Evolutionary conservation across 1,140 invertebrate genomes (phyloP).

Genomic region (Apocrypta bakeri): DNA sequence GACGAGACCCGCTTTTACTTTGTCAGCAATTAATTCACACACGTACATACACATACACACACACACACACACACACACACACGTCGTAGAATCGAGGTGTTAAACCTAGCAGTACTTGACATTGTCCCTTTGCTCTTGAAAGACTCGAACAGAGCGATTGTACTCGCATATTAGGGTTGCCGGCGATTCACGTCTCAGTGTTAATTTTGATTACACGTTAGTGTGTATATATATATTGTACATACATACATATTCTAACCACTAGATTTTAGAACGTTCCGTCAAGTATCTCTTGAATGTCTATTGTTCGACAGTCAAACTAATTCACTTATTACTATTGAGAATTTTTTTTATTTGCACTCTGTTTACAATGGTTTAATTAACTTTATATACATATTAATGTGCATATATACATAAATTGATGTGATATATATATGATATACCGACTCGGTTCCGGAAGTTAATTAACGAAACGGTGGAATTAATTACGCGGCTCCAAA

Average conservation of each 20-base stretch:
- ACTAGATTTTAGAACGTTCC: no score
- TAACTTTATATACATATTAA: neutral
- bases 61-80: no score
- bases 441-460: neutral
- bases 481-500: neutral
- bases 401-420: neutral
- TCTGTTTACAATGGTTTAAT: no score
- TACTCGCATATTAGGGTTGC: neutral
- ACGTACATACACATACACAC: neutral
- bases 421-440: neutral
- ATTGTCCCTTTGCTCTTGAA: constrained; percentile 14
- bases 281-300: no score
- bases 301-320: no score
- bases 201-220: no score
- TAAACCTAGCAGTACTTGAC: neutral
- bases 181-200: neutral
- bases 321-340: no score
- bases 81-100: neutral
- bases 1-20: constrained; percentile 15
- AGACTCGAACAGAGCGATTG: neutral
- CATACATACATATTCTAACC: no score
- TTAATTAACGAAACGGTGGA: neutral
- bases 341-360: no score
- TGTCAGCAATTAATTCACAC: constrained; percentile 23
- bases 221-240: no score